phyloP scores from a whole-genome alignment of 1,140 invertebrate genomes.

The Adelges cooleyi region DNA sequence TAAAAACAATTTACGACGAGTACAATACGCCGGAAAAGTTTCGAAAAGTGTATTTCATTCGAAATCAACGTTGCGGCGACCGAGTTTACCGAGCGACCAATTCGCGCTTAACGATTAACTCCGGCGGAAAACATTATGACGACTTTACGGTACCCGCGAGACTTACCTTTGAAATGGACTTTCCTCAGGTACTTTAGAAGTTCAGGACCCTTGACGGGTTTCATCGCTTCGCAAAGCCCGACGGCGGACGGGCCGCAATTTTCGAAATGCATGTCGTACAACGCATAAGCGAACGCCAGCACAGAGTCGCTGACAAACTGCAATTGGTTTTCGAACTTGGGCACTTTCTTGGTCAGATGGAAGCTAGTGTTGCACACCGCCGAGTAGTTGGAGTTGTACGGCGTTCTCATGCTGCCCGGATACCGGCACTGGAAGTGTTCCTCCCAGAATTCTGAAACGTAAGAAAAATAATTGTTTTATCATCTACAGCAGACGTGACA shows the following conservation, averaged over 20 bases:
- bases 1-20: too few species aligned
- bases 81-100: too few species aligned
- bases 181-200: slow-evolving; percentile 70
- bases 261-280: slow-evolving; percentile 68
- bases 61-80: too few species aligned
- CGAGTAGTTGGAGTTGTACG: slow-evolving; percentile 65
- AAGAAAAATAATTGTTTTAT: slow-evolving; percentile 6
- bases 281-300: slow-evolving; percentile 78
- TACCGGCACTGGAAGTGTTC: slow-evolving; percentile 77
- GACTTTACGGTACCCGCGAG: background rate
- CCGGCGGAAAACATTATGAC: background rate
- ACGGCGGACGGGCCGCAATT: slow-evolving; percentile 50
- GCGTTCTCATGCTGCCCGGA: slow-evolving; percentile 60
- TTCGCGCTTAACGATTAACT: too few species aligned
- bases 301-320: slow-evolving; percentile 89
- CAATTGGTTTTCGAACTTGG: slow-evolving; percentile 74
- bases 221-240: slow-evolving; percentile 77
- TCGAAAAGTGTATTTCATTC: too few species aligned
- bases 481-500: too few species aligned
- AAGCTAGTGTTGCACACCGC: slow-evolving; percentile 51
- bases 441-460: slow-evolving; percentile 86
- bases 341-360: slow-evolving; percentile 54
- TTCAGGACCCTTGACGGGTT: slow-evolving; percentile 70
- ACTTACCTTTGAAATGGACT: slow-evolving; percentile 70
- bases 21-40: too few species aligned